Base-by-base conservation (phyloP, 1,140 invertebrate species). In the Saccostrea glomerata region DNA sequence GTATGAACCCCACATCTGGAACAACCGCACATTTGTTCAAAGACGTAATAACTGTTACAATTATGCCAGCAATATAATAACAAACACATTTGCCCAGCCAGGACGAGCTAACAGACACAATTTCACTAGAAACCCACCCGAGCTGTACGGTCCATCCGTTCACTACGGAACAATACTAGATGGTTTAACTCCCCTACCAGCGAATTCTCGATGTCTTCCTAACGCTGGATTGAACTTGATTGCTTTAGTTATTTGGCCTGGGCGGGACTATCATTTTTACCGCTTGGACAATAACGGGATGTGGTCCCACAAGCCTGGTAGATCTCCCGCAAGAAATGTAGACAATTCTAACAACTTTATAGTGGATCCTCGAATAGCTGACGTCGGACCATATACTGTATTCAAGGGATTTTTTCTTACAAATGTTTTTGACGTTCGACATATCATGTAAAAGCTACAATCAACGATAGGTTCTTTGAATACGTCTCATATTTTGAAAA, bases 21-120 rank as follows among this genome's bases (percentile, higher is more conserved):
- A 77, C 70, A 77, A 77, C 70, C 70, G 70, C 25, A 77, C 70
- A 77, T 77, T 77, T 30, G 70, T 77, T 13, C 25, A 30, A 36
- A 77, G 70, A 36, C 70, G 70, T 6, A 89, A 89, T 54, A 89
- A 89, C 56, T 89, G 88, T 66, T 89, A 89, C 54, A 89, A 89
- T 55, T 89, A 89, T 54, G 88, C 73, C 25, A 89, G 83, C 36
- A 83, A 89, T 30, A 56, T 54, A 23, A 83, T 89, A 1, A 89
- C 88, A 17, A 85, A 89, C 77, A 86, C 88, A 30, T 89, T 89
- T 58, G 88, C 88, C 15, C 88, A 89, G n/a, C 88, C 88, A 47
- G 88, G 88, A 15, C 55, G 88, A 63, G 84, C 88, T 5, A 82
- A 82, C 17, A 47, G 54, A 20, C 86, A 85, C 36, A 82, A 82